Conservation (phyloP, 2,888 invertebrate species). For the Raillietiella orientalis region DNA sequence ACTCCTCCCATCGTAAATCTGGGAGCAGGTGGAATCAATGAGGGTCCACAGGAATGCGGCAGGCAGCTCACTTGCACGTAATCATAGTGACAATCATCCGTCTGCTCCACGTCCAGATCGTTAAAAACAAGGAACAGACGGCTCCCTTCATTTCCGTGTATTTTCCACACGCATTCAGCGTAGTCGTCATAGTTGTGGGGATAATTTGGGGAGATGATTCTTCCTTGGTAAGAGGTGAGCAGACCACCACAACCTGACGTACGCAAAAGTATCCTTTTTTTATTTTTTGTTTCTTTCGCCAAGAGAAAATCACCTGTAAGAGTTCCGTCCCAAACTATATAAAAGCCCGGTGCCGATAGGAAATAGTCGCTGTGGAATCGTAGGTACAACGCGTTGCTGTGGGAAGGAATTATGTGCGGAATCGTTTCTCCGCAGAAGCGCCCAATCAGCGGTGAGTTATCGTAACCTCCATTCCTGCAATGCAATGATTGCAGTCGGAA, state of each 20-base stretch:
- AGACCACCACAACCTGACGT: constrained; percentile 66
- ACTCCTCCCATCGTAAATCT: no score
- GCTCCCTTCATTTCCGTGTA: constrained; percentile 35
- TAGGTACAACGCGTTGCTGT: constrained; percentile 35
- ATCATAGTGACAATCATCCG: constrained; percentile 27
- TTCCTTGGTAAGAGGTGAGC: constrained; percentile 28
- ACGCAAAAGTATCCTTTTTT: no score
- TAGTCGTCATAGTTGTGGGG: constrained; percentile 34
- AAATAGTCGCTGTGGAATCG: constrained; percentile 40
- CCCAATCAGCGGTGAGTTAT: constrained; percentile 37
- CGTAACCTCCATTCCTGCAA: constrained; percentile 39
- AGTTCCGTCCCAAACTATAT: constrained; percentile 28
- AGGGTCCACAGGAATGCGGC: no score
- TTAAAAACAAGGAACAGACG: constrained; percentile 24
- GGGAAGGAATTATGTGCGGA: constrained; percentile 30
- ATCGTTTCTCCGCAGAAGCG: constrained; percentile 35
- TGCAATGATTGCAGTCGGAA: no score
- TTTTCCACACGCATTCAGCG: constrained; percentile 45
- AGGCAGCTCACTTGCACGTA: constrained; percentile 26
- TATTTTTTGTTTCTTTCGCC: constrained; percentile 9
- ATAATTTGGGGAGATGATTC: constrained; percentile 54
- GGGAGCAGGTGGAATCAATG: no score
- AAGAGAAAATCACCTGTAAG: constrained; percentile 16
- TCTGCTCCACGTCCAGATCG: constrained; percentile 24
- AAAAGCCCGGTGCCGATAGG: constrained; percentile 28